Base-by-base conservation (phyloP, 2,888 invertebrate species). In the Orchesella flavescens region DNA sequence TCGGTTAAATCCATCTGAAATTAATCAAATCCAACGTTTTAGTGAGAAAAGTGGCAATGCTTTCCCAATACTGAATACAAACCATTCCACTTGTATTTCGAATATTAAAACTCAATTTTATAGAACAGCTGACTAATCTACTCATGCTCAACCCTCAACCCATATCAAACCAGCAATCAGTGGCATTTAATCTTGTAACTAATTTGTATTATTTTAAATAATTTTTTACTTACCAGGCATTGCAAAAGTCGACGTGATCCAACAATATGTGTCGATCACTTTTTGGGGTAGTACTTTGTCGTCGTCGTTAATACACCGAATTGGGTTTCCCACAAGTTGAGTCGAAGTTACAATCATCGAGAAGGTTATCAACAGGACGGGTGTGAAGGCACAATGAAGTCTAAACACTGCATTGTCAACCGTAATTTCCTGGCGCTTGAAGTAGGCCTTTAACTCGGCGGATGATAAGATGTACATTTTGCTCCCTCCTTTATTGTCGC, bases 271-370 rank as follows among this genome's bases (percentile, higher is more conserved):
- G 96, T 96, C 85, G 96, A 91, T 1, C 95, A n/a, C n/a, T n/a
- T n/a, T n/a, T n/a, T n/a, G n/a, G n/a, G n/a, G n/a, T n/a, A n/a
- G n/a, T n/a, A n/a, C n/a, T n/a, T n/a, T n/a, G n/a, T n/a, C n/a
- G n/a, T n/a, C 95, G 61, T 90, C 89, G 84, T 95, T 95, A 90
- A 97, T 96, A 91, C 97, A 97, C 90, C 95, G 94, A 89, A 97
- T 97, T 77, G 97, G 97, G 90, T 95, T 94, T 49, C 97, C 97
- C 49, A 97, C 96, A 91, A 94, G 97, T 91, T 97, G 97, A 55
- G 94, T 94, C 86, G 96, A 96, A 12, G 97, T 97, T 87, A 97
- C 95, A 88, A 97, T 93, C 90, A 97, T 91, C 84, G 96, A 97
- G 90, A 95, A 96, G 65, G 94, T 94, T 89, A 97, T 92, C 89